Conservation (phyloP, 2,113 vertebrate genomes). For the Leptobrachium leishanense region DNA sequence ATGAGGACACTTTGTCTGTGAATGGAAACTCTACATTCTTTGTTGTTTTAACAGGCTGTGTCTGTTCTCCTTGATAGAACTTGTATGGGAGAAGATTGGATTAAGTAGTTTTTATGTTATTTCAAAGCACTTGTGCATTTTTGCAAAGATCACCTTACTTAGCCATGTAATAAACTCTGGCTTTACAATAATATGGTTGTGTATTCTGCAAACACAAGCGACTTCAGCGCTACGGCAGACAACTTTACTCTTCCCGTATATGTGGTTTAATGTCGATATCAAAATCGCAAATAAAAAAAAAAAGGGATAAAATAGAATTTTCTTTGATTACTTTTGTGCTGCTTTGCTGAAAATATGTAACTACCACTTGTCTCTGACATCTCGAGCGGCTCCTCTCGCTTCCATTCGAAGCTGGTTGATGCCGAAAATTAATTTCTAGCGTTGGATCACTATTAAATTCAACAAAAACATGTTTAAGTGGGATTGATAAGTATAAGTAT, state of each 20-base stretch:
- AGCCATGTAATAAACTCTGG: slow-evolving; percentile 80
- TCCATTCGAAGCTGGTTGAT: not conserved
- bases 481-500: not conserved
- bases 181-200: slow-evolving; percentile 74
- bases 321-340: not conserved
- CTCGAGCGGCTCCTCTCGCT: not conserved
- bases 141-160: slow-evolving; percentile 84
- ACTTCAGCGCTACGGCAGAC: slow-evolving; percentile 57
- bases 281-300: not conserved
- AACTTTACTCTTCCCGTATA: not conserved
- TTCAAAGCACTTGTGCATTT: slow-evolving; percentile 82
- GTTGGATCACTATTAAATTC: not conserved
- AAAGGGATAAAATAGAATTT: not conserved
- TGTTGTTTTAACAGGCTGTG: slow-evolving; percentile 98
- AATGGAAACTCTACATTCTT: slow-evolving; percentile 92
- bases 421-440: not conserved
- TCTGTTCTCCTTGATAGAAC: slow-evolving; percentile 86
- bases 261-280: not conserved
- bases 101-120: slow-evolving; percentile 91
- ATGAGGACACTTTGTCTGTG: slow-evolving; percentile 95
- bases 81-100: slow-evolving; percentile 79
- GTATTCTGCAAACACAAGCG: slow-evolving; percentile 69
- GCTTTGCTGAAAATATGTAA: not conserved
- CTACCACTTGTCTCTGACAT: not conserved
- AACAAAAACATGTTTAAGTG: not conserved